Conservation (phyloP, 2,797 vertebrate species). For the Forpus xanthops region DNA sequence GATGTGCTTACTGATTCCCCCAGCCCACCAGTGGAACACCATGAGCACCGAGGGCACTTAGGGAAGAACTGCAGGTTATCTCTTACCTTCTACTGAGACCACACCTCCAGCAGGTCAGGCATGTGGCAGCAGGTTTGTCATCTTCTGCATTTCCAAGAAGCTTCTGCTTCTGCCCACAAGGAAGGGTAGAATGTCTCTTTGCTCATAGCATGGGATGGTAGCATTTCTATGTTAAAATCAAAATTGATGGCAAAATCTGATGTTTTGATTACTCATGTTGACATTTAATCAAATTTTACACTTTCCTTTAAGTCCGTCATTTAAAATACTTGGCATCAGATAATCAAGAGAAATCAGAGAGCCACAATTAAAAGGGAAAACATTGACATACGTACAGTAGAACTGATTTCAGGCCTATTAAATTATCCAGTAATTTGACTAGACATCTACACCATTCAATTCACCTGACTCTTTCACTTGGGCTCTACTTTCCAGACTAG, state of each 20-base stretch:
- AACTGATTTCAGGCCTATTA: not conserved
- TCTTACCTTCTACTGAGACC: accelerated
- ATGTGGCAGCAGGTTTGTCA: accelerated
- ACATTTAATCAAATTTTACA: not conserved
- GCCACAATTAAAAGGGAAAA: not conserved
- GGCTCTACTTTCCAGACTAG: not conserved
- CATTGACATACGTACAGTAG: not conserved
- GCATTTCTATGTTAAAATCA: not conserved
- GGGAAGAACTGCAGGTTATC: not conserved
- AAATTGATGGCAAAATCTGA: not conserved
- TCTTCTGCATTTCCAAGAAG: not conserved
- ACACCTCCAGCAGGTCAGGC: not conserved
- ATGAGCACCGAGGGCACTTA: not conserved
- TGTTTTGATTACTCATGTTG: not conserved
- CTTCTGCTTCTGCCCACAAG: not conserved
- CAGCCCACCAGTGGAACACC: not conserved
- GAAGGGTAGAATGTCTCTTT: not conserved
- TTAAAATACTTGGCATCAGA: not conserved
- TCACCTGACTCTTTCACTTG: not conserved
- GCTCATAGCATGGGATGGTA: not conserved
- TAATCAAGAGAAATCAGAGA: not conserved
- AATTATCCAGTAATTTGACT: not conserved
- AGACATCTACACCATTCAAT: not conserved
- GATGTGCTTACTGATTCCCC: not conserved
- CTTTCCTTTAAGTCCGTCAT: not conserved